Evolutionary conservation across 2,113 vertebrate genomes (phyloP).

Genomic region (Sclerurus mexicanus): DNA sequence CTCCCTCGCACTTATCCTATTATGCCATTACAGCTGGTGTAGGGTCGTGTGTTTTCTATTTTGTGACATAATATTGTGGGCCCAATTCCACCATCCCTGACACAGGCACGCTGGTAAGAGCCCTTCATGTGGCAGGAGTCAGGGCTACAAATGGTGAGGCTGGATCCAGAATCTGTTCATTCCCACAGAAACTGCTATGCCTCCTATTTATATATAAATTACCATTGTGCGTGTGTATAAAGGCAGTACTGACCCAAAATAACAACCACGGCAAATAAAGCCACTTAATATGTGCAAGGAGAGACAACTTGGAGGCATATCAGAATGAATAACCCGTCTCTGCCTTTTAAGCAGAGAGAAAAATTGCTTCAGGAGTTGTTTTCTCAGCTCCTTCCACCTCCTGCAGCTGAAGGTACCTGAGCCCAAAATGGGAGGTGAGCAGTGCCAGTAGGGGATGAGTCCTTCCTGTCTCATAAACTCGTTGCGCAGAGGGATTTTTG

Average conservation of each 20-base stretch:
- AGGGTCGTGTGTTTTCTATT: conserved; percentile 51
- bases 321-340: not conserved
- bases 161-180: not conserved
- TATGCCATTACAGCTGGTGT: conserved; percentile 54
- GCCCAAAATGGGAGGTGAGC: not conserved
- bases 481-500: not conserved
- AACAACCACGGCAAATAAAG: not conserved
- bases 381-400: not conserved
- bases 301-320: not conserved
- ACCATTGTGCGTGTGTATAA: rapidly evolving
- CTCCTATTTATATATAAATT: not conserved
- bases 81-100: not conserved
- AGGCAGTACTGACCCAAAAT: not conserved
- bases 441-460: not conserved
- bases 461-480: not conserved
- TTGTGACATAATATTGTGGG: conserved; percentile 60
- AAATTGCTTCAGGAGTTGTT: not conserved
- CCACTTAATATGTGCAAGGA: not conserved
- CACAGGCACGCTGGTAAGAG: not conserved
- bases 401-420: not conserved
- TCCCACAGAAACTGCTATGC: not conserved
- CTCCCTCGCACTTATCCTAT: conserved; percentile 56
- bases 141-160: not conserved
- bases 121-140: conserved; percentile 34
- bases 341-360: not conserved